These are phyloP conservation scores for Metalampra italica DNA, from an alignment of 2,888 invertebrate species.

Conservation along the genomic window DNA sequence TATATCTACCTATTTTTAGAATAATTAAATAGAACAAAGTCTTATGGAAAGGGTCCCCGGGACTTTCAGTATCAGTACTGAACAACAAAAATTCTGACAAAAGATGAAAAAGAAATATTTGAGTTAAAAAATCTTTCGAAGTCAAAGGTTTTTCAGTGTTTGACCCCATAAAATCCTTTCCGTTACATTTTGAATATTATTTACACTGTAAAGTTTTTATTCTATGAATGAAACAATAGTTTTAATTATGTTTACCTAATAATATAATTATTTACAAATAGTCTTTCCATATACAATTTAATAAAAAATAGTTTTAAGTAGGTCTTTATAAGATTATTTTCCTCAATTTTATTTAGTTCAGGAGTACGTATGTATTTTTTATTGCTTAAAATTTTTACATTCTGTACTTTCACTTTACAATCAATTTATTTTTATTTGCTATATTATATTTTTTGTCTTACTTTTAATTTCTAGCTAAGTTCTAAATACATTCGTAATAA, in stretches of 20 bases:
- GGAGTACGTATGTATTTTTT: neutral
- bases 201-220: conserved; percentile 1
- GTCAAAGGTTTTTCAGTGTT: too few species aligned
- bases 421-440: neutral
- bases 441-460: neutral
- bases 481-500: neutral
- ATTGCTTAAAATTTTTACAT: neutral
- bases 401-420: neutral
- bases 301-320: conserved; percentile 1
- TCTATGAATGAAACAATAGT: conserved; percentile 3
- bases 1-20: conserved; percentile 6
- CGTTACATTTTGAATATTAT: neutral
- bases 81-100: too few species aligned
- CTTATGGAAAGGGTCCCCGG: too few species aligned
- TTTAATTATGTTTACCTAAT: neutral
- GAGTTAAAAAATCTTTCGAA: too few species aligned
- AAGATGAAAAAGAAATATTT: too few species aligned
- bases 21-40: neutral
- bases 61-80: too few species aligned
- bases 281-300: conserved; percentile 10
- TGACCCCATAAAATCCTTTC: too few species aligned
- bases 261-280: neutral
- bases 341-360: neutral
- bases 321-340: neutral
- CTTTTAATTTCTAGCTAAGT: neutral